phyloP scores from a whole-genome alignment of 2,888 invertebrate genomes.

The Catotricha subobsoleta region DNA sequence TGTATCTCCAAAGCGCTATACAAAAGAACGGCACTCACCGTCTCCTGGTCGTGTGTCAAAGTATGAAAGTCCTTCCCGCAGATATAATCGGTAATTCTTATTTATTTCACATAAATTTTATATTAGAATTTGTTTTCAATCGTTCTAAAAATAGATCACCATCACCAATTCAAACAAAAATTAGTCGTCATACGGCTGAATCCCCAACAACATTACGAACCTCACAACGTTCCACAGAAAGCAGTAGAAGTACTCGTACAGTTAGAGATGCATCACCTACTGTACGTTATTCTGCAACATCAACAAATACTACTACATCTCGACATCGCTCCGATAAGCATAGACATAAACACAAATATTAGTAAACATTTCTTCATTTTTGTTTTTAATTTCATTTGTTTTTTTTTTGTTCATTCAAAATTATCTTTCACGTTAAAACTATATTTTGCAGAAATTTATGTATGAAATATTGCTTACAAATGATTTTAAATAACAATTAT shows the following conservation, averaged over 20 bases:
- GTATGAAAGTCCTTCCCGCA: constrained; percentile 17
- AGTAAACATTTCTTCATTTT: no score
- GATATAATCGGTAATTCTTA: not conserved
- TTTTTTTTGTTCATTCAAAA: no score
- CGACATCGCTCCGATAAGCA: constrained; percentile 28
- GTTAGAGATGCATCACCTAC: constrained; percentile 24
- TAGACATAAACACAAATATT: constrained; percentile 34
- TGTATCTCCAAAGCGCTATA: constrained; percentile 22
- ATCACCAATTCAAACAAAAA: constrained; percentile 5
- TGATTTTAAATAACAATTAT: no score
- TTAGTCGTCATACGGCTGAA: constrained; percentile 6
- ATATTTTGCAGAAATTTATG: no score
- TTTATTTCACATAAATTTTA: no score
- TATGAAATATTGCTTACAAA: no score
- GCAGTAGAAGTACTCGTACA: constrained; percentile 13
- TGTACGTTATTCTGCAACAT: constrained; percentile 14
- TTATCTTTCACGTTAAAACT: no score
- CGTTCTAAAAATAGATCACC: constrained; percentile 7
- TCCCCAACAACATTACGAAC: constrained; percentile 12
- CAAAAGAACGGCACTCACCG: constrained; percentile 7
- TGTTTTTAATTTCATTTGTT: no score
- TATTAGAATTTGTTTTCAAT: not conserved
- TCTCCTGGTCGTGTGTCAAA: constrained; percentile 14
- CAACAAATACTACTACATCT: no score
- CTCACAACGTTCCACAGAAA: constrained; percentile 14